A percentile compares a stretch with the other conserved stretches of the same genome.
These are phyloP conservation scores for Thripadectes ignobilis DNA, from an alignment of 2,797 vertebrate species.

Conservation along the genomic window DNA sequence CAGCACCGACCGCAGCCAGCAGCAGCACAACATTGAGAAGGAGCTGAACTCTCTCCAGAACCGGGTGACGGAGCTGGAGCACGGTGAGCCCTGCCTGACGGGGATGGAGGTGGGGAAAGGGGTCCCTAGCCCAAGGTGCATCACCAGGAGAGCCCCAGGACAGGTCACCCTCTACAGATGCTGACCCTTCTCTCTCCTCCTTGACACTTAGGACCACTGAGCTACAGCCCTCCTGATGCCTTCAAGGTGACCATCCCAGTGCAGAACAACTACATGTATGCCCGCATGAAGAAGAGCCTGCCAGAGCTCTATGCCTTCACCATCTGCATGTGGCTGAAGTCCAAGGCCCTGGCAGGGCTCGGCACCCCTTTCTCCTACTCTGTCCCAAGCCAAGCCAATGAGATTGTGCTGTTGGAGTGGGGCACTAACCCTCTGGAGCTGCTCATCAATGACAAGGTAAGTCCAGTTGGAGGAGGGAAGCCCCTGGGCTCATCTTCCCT, in stretches of 20 bases:
- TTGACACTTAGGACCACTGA: constrained; percentile 25
- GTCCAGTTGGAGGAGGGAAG: background rate
- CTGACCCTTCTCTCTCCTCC: background rate
- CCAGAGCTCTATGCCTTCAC: constrained; percentile 89
- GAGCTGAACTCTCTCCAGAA: constrained; percentile 87
- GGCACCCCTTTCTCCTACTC: constrained; percentile 95
- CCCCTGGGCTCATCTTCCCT: background rate
- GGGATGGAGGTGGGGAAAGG: rapidly evolving
- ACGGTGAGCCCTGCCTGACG: constrained; percentile 69
- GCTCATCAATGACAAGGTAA: constrained; percentile 95
- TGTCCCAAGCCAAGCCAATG: constrained; percentile 87
- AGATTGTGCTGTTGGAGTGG: constrained; percentile 91
- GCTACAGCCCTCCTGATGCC: constrained; percentile 79
- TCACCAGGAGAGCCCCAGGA: background rate
- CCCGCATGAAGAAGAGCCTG: constrained; percentile 83
- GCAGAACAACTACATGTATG: constrained; percentile 94
- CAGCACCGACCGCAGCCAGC: constrained; percentile 81
- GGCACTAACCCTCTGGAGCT: constrained; percentile 88
- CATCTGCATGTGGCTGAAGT: constrained; percentile 90
- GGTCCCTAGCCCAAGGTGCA: background rate
- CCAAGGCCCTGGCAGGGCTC: constrained; percentile 79
- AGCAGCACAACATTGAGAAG: constrained; percentile 86
- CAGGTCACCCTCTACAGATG: background rate
- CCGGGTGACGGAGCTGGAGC: constrained; percentile 86
- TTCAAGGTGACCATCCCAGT: constrained; percentile 90